Evolutionary conservation across 2,113 vertebrate genomes (phyloP).

Genomic region (Poeciliopsis prolifica): DNA sequence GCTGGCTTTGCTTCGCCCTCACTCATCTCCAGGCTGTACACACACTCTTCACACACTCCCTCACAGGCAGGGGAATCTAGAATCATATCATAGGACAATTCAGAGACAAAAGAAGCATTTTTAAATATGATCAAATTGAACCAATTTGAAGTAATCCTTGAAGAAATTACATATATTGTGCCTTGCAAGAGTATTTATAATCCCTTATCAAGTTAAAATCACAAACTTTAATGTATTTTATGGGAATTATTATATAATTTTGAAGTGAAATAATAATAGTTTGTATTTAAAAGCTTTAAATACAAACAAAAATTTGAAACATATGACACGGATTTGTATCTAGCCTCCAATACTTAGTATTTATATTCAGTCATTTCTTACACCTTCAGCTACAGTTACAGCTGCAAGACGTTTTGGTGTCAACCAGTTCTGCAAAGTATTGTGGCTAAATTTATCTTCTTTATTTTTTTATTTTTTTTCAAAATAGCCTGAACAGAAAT

Average conservation of each 20-base stretch:
- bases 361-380: too few relatives aligned
- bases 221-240: neutral
- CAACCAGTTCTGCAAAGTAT: too few relatives aligned
- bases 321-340: too few relatives aligned
- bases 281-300: too few relatives aligned
- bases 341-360: too few relatives aligned
- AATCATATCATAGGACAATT: neutral
- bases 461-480: too few relatives aligned
- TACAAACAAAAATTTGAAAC: too few relatives aligned
- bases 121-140: neutral
- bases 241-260: neutral
- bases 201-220: neutral
- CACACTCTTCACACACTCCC: conserved; percentile 81
- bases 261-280: too few relatives aligned
- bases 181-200: neutral
- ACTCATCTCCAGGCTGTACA: conserved; percentile 93
- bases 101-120: neutral
- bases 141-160: neutral
- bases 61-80: conserved; percentile 76
- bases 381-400: too few relatives aligned
- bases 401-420: too few relatives aligned
- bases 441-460: too few relatives aligned
- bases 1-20: conserved; percentile 79
- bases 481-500: too few relatives aligned
- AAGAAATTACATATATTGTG: neutral